Conservation (phyloP, 2,797 vertebrate genomes). For the Microtus agrestis region DNA sequence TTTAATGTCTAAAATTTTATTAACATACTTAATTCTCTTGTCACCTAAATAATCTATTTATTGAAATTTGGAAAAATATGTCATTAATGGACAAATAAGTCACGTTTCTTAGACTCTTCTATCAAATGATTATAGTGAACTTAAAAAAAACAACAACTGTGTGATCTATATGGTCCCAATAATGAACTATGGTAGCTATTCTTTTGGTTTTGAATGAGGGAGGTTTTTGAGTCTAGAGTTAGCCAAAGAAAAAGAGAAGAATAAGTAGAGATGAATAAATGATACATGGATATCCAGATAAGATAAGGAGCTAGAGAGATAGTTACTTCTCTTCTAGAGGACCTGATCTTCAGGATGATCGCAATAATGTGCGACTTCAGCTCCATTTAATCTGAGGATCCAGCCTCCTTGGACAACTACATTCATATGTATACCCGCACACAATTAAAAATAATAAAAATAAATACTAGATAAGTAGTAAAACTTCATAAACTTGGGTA, state of each 20-base stretch:
- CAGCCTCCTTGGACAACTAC: background rate
- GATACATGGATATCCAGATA: background rate
- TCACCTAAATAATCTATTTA: slow-evolving; percentile 45
- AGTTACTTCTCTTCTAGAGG: background rate
- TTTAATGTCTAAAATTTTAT: slow-evolving; percentile 20
- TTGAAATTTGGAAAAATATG: background rate
- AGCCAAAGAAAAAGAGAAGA: background rate
- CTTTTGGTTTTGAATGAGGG: background rate
- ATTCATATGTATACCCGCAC: background rate
- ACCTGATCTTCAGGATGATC: background rate
- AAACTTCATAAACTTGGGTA: background rate
- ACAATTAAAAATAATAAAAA: background rate
- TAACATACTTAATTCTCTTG: slow-evolving; percentile 48
- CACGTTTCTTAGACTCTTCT: slow-evolving; percentile 26
- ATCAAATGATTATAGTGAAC: slow-evolving; percentile 24
- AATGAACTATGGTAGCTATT: background rate
- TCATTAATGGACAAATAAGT: background rate
- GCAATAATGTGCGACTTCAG: background rate
- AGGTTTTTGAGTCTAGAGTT: background rate
- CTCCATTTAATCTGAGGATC: background rate
- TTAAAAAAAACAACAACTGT: background rate
- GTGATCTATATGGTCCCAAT: background rate
- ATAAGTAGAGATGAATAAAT: background rate
- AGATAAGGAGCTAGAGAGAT: background rate
- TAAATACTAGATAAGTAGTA: background rate